Conservation (phyloP, 2,888 invertebrate genomes). For the Platycheirus albimanus region DNA sequence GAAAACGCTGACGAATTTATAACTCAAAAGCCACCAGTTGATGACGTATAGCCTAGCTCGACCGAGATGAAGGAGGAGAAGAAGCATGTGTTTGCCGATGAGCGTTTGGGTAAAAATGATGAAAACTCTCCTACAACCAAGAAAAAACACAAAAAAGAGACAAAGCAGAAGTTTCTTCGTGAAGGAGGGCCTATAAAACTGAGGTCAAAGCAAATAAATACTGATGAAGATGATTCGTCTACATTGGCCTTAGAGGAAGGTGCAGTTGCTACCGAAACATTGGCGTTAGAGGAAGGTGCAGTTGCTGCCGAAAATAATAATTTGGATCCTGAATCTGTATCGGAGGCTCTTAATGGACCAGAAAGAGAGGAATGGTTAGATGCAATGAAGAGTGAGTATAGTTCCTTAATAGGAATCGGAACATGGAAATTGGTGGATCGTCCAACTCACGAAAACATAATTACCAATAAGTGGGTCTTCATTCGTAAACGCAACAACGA, state of each 20-base stretch:
- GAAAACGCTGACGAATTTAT: neutral
- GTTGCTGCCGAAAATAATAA: neutral
- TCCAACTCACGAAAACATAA: slow-evolving; percentile 19
- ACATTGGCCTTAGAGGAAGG: slow-evolving; percentile 1
- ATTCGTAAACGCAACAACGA: slow-evolving; percentile 11
- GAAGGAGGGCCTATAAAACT: slow-evolving; percentile 4
- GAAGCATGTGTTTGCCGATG: neutral
- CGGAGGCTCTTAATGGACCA: slow-evolving; percentile 21
- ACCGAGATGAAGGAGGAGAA: too few relatives aligned
- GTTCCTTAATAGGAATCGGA: slow-evolving; percentile 27
- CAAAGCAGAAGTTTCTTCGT: neutral
- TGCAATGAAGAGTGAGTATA: slow-evolving; percentile 46
- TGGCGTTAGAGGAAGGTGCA: slow-evolving; percentile 1
- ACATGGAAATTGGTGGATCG: slow-evolving; percentile 44
- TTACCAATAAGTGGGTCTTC: slow-evolving; percentile 46
- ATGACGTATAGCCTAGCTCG: too few relatives aligned
- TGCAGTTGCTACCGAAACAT: neutral
- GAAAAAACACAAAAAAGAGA: neutral
- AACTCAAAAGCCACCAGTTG: neutral
- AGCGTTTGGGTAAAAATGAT: neutral
- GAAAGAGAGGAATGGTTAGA: slow-evolving; percentile 29
- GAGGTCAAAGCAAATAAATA: neutral
- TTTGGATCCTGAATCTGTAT: slow-evolving; percentile 4
- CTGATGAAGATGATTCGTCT: too few relatives aligned
- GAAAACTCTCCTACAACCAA: neutral